Conservation (phyloP, 37 sponge, comb jelly and placozoan species). For the Hexactinellida sp. region DNA sequence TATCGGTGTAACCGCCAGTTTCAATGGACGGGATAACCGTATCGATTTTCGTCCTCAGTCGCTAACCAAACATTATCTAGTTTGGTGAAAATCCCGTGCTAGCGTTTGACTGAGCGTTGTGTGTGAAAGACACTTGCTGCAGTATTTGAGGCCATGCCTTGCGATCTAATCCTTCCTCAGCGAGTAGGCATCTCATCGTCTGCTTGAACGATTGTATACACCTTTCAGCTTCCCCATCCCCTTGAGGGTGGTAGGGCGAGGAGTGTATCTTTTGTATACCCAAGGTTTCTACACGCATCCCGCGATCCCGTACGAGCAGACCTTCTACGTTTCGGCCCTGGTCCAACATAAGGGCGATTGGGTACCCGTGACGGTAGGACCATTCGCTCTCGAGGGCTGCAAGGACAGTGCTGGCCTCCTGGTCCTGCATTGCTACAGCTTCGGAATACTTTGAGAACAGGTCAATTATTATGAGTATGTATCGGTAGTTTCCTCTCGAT, state of each 20-base stretch:
- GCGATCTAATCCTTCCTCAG: neutral
- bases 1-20: neutral
- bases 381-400: neutral
- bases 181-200: neutral
- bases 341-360: neutral
- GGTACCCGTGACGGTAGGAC: neutral
- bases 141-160: neutral
- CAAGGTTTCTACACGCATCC: neutral
- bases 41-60: neutral
- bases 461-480: neutral
- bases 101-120: neutral
- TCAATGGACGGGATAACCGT: neutral
- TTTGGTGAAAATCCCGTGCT: neutral
- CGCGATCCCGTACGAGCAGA: neutral
- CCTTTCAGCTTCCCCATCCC: neutral
- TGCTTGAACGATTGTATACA: neutral
- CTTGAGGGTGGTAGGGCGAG: neutral
- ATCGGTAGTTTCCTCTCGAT: neutral
- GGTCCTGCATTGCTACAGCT: neutral
- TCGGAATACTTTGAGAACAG: neutral
- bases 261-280: neutral
- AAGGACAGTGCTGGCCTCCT: neutral
- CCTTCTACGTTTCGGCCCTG: neutral
- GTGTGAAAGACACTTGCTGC: neutral
- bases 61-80: neutral